phyloP scores from a whole-genome alignment of 2,888 invertebrate species.

The Cephus pulcher region DNA sequence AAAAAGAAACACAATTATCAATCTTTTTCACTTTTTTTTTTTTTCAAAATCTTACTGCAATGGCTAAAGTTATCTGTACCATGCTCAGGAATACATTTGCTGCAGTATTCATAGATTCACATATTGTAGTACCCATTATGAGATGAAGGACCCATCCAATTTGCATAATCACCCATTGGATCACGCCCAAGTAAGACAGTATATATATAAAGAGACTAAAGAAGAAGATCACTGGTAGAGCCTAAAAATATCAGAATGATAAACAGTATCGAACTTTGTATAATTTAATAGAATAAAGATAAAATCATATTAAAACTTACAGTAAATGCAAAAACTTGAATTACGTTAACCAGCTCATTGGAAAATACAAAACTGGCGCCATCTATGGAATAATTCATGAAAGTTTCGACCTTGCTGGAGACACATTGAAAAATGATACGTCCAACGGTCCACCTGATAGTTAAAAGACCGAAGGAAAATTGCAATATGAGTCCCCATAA shows the following conservation, averaged over 20 bases:
- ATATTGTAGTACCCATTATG: constrained; percentile 88
- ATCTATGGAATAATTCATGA: constrained; percentile 81
- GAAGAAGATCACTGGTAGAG: constrained; percentile 92
- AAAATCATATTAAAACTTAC: constrained; percentile 68
- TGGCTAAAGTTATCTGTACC: constrained; percentile 68
- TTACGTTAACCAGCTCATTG: constrained; percentile 70
- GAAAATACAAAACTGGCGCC: constrained; percentile 92
- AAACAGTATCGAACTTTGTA: not conserved
- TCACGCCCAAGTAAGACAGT: constrained; percentile 87
- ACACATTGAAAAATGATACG: constrained; percentile 77
- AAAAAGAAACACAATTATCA: constrained; percentile 44
- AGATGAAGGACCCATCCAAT: constrained; percentile 82
- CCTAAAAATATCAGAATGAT: constrained; percentile 68
- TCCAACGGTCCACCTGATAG: constrained; percentile 87
- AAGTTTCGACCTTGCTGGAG: constrained; percentile 79
- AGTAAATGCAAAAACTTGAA: constrained; percentile 85
- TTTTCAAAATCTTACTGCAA: not conserved
- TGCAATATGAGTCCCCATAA: constrained; percentile 85
- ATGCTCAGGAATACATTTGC: constrained; percentile 95
- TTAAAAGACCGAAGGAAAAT: constrained; percentile 85
- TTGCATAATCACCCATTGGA: constrained; percentile 87
- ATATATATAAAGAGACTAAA: constrained; percentile 92
- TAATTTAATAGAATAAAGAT: not conserved
- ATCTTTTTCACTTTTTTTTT: not conserved
- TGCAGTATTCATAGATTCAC: constrained; percentile 92